Conservation (phyloP, 2,113 vertebrate genomes). For the Megatriorchis doriae region DNA sequence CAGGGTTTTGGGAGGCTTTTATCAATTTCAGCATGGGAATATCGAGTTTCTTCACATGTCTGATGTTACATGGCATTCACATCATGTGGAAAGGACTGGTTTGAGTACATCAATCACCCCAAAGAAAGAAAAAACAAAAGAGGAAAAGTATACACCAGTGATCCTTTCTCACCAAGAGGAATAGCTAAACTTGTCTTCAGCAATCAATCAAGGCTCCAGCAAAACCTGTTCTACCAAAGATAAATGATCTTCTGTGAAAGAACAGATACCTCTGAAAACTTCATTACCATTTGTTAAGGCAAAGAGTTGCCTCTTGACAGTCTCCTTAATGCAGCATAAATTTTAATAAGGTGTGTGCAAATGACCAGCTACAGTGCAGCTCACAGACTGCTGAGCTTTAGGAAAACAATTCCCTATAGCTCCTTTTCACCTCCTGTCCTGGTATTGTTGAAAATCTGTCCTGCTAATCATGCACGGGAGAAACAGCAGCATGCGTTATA, state of each 20-base stretch:
- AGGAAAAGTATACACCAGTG: not conserved
- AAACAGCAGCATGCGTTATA: not conserved
- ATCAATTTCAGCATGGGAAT: not conserved
- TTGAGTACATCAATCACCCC: not conserved
- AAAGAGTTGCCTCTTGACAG: not conserved
- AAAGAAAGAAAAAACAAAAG: not conserved
- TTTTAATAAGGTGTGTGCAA: not conserved
- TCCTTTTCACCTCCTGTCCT: not conserved
- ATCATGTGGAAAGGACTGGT: not conserved
- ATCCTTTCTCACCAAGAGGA: not conserved
- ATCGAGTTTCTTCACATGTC: not conserved
- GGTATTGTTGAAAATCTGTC: not conserved
- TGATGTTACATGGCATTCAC: not conserved
- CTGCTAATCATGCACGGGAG: not conserved
- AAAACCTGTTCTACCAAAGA: conserved; percentile 9
- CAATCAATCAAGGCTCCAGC: conserved; percentile 12
- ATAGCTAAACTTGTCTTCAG: not conserved
- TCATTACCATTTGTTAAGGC: not conserved
- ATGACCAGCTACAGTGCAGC: not conserved
- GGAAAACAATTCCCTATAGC: not conserved
- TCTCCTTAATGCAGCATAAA: not conserved
- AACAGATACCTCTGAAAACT: not conserved
- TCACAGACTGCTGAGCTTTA: not conserved
- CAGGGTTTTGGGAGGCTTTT: not conserved
- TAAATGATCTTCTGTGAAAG: not conserved